A percentile compares a stretch with the other conserved stretches of the same genome.
These are phyloP conservation scores for Dysidea cf. avara DNA, from an alignment of 37 sponge, comb jelly and placozoan species.

Conservation along the genomic window DNA sequence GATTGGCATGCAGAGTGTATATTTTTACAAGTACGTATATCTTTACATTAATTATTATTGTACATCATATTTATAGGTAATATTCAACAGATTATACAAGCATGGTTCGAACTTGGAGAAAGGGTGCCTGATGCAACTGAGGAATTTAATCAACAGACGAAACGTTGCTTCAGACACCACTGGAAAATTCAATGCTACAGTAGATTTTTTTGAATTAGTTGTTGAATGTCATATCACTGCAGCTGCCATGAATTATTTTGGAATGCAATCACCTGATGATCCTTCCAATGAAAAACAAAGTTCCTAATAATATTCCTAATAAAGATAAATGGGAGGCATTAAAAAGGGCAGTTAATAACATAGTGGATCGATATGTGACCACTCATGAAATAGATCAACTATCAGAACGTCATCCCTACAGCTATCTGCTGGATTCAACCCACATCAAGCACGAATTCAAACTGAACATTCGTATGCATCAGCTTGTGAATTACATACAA, in stretches of 20 bases:
- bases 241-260: slow-evolving; percentile 36
- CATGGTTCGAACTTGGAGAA: slow-evolving; percentile 6
- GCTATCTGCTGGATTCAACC: too few species aligned
- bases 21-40: slow-evolving; percentile 7
- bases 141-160: slow-evolving; percentile 35
- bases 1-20: slow-evolving; percentile 25
- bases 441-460: neutral
- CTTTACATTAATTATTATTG: neutral
- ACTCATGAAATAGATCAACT: neutral
- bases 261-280: neutral
- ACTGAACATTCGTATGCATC: slow-evolving; percentile 14
- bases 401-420: too few species aligned
- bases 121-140: slow-evolving; percentile 29
- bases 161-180: slow-evolving; percentile 12
- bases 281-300: neutral
- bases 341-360: neutral
- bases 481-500: neutral
- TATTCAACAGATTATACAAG: slow-evolving; percentile 33
- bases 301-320: neutral
- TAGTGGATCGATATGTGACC: slow-evolving; percentile 28
- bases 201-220: slow-evolving; percentile 34
- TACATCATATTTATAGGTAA: slow-evolving; percentile 5
- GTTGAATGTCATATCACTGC: slow-evolving; percentile 6
- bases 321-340: slow-evolving; percentile 9
- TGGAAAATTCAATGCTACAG: slow-evolving; percentile 17